A percentile compares a stretch with the other conserved stretches of the same genome.
Evolutionary conservation across 2,797 vertebrate species (phyloP).

Genomic region (Sebastes kiyomatsui): DNA sequence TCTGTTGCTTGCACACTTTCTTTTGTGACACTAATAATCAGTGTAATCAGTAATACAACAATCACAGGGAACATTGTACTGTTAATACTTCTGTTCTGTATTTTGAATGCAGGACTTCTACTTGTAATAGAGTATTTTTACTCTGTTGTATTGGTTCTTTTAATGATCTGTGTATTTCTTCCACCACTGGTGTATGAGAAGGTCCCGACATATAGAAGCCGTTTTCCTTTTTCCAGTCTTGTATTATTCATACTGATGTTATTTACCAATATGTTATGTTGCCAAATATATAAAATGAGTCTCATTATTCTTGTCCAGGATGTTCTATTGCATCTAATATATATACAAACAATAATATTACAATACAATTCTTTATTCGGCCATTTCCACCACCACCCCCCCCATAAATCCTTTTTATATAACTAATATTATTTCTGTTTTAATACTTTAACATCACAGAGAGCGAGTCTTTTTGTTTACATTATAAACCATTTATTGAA

Average conservation of each 20-base stretch:
- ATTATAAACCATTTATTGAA: constrained; percentile 97
- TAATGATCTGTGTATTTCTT: not conserved
- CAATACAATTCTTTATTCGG: not conserved
- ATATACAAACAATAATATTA: not conserved
- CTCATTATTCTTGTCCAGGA: not conserved
- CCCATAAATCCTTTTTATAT: not conserved
- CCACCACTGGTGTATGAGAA: too few relatives aligned
- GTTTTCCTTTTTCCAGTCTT: not conserved
- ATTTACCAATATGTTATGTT: not conserved
- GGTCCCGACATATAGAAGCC: not conserved
- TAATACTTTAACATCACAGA: not conserved
- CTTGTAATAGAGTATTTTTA: not conserved
- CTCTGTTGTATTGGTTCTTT: not conserved
- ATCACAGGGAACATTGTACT: not conserved
- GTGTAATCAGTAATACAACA: not conserved
- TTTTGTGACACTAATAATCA: too few relatives aligned
- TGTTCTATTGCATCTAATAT: not conserved
- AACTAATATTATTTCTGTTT: not conserved
- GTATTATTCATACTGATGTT: not conserved
- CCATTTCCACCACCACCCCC: not conserved
- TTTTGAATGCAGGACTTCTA: too few relatives aligned
- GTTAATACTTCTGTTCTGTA: too few relatives aligned
- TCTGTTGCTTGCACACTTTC: too few relatives aligned
- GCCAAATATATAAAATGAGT: not conserved
- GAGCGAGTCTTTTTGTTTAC: constrained; percentile 31